Evolutionary conservation across 2,888 invertebrate genomes (phyloP), one percentile per base, ranked within the genome.

Genomic region (Halocaridina rubra): DNA sequence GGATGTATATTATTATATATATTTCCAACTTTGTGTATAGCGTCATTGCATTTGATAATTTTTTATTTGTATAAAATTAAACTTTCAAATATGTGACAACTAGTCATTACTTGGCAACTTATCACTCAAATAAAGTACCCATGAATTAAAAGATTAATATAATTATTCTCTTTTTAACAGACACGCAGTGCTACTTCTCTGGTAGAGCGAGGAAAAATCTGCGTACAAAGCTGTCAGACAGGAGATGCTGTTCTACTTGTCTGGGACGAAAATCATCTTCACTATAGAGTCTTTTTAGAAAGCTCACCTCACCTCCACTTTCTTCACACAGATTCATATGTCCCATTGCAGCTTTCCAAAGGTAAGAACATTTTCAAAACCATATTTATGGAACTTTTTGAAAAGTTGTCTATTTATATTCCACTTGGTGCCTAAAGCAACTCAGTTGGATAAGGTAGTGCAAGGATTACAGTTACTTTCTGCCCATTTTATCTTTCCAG

Each of bases 121-220:
- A n/a, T n/a, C n/a, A n/a, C n/a, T n/a, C n/a, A n/a, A n/a, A n/a
- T n/a, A n/a, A n/a, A n/a, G n/a, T n/a, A n/a, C n/a, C n/a, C n/a
- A n/a, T n/a, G n/a, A n/a, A n/a, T n/a, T n/a, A n/a, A n/a, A n/a
- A n/a, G n/a, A n/a, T n/a, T n/a, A n/a, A n/a, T n/a, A n/a, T n/a
- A n/a, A n/a, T n/a, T n/a, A n/a, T n/a, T n/a, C n/a, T 32, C 16
- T 39, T 32, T 19, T 8, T 16, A 27, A 64, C 80, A 71, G 71
- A 57, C 32, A 10, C 72, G 33, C 2, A 72, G 80, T 19, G 80
- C 72, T 1, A 72, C 80, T 1, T 71, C 72, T 8, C 33, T 80
- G 24, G 71, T 80, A 2, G 80, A 80, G 22, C 59, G 80, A 3
- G 80, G 80, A 10, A 80, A 80, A 32, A 80, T 72, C 30, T 72